A percentile compares a stretch with the other conserved stretches of the same genome.
Conservation (phyloP, 2,797 vertebrate genomes). For the Pseudomugil gertrudae region DNA sequence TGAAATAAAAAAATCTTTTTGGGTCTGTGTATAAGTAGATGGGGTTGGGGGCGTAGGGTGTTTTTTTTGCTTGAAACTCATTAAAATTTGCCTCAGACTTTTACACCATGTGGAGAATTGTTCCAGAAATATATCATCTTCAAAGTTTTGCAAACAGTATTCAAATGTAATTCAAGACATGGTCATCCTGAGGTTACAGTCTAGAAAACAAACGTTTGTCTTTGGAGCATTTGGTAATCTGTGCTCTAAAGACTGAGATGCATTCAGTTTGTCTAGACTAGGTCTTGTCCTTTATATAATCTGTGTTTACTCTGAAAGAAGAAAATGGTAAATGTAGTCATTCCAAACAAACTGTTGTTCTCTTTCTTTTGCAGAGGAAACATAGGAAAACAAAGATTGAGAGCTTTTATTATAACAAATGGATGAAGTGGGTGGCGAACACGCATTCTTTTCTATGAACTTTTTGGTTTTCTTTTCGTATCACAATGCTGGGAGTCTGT, state of each 20-base stretch:
- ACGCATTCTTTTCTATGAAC: slow-evolving; percentile 65
- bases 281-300: slow-evolving; percentile 51
- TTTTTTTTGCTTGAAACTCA: slow-evolving; percentile 32
- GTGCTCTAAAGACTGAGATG: slow-evolving; percentile 53
- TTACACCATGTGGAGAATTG: slow-evolving; percentile 8
- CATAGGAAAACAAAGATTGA: slow-evolving; percentile 83
- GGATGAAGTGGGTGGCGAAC: slow-evolving; percentile 81
- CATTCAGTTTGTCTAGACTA: slow-evolving; percentile 60
- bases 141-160: slow-evolving; percentile 40
- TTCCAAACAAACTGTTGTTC: slow-evolving; percentile 84
- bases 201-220: slow-evolving; percentile 26
- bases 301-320: slow-evolving; percentile 63
- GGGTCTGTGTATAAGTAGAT: background rate
- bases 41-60: background rate
- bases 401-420: slow-evolving; percentile 82
- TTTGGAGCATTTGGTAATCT: slow-evolving; percentile 49
- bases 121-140: slow-evolving; percentile 24
- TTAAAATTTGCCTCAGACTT: slow-evolving; percentile 33
- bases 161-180: slow-evolving; percentile 21
- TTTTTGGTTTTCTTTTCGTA: slow-evolving; percentile 60
- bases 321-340: slow-evolving; percentile 67
- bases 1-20: slow-evolving; percentile 13
- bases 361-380: slow-evolving; percentile 86
- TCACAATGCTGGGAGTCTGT: slow-evolving; percentile 63
- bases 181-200: slow-evolving; percentile 19